A percentile compares a stretch with the other conserved stretches of the same genome.
These are phyloP conservation scores for Aurelia sp. DNA, from an alignment of 30 jellyfish, hydroid and myxozoan genomes.

Conservation along the genomic window DNA sequence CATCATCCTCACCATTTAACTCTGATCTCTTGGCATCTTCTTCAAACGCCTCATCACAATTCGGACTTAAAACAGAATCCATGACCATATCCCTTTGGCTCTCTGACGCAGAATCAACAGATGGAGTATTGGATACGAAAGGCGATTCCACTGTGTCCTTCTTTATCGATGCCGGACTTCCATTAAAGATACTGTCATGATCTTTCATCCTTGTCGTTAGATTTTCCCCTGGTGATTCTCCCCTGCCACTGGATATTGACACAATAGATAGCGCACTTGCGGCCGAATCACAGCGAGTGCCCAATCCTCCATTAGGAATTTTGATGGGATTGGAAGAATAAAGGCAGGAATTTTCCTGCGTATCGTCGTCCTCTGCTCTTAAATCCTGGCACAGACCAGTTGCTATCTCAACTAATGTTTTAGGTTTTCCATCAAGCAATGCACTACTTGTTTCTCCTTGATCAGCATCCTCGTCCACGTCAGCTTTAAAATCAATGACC, in stretches of 20 bases:
- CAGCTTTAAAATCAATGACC: not conserved
- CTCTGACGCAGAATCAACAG: no score
- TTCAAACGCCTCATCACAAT: no score
- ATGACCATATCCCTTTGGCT: no score
- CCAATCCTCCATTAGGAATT: conserved; percentile 34
- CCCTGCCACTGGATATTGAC: conserved; percentile 37
- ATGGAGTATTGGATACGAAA: not conserved
- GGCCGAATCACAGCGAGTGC: conserved; percentile 40
- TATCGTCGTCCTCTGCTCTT: conserved; percentile 12
- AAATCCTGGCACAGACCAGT: conserved; percentile 8
- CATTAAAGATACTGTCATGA: not conserved
- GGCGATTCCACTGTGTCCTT: not conserved
- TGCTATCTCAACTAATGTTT: conserved; percentile 45
- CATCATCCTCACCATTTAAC: not conserved
- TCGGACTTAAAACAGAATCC: no score
- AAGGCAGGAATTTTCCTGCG: not conserved
- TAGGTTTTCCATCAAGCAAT: conserved; percentile 14
- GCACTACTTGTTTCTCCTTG: not conserved
- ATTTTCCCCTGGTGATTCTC: not conserved
- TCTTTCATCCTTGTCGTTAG: not conserved
- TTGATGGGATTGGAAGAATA: conserved; percentile 5
- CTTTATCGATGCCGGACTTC: not conserved
- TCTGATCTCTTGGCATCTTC: no score
- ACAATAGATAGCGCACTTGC: conserved; percentile 54
- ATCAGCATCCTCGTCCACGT: not conserved